Conservation (phyloP, 1,140 invertebrate species). For the Tetramorium parvispinum region DNA sequence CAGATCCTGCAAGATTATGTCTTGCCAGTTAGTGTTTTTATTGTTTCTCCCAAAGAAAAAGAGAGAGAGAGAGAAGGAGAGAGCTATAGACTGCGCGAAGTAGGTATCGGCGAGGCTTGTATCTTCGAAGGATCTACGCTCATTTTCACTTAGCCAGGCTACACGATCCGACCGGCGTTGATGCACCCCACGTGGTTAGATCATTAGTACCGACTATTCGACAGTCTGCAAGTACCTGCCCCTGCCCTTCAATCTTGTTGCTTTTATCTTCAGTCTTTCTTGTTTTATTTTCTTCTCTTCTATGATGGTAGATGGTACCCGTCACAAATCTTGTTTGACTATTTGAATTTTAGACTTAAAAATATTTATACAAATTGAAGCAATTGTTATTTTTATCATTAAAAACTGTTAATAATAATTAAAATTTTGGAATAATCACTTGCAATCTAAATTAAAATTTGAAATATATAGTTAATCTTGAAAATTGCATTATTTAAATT, state of each 20-base stretch:
- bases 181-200: slow-evolving; percentile 73
- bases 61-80: neutral
- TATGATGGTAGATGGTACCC: neutral
- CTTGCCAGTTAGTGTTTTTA: slow-evolving; percentile 59
- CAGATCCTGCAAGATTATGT: slow-evolving; percentile 63
- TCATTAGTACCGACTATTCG: slow-evolving; percentile 82
- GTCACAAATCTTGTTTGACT: neutral
- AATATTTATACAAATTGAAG: neutral
- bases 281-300: slow-evolving; percentile 25
- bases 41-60: slow-evolving; percentile 60
- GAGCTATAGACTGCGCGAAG: slow-evolving; percentile 28
- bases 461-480: neutral
- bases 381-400: slow-evolving; percentile 2
- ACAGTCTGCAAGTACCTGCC: slow-evolving; percentile 73
- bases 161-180: slow-evolving; percentile 80
- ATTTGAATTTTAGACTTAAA: neutral
- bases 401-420: slow-evolving; percentile 3
- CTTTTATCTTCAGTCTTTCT: slow-evolving; percentile 19
- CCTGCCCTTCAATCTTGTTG: slow-evolving; percentile 30
- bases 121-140: slow-evolving; percentile 82
- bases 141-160: slow-evolving; percentile 84
- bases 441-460: neutral
- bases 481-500: neutral
- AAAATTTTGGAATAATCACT: neutral
- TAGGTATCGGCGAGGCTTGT: slow-evolving; percentile 60